Evolutionary conservation across 1,140 invertebrate genomes (phyloP), one percentile per base, ranked within the genome.

Genomic region (Eriosoma lanigerum): DNA sequence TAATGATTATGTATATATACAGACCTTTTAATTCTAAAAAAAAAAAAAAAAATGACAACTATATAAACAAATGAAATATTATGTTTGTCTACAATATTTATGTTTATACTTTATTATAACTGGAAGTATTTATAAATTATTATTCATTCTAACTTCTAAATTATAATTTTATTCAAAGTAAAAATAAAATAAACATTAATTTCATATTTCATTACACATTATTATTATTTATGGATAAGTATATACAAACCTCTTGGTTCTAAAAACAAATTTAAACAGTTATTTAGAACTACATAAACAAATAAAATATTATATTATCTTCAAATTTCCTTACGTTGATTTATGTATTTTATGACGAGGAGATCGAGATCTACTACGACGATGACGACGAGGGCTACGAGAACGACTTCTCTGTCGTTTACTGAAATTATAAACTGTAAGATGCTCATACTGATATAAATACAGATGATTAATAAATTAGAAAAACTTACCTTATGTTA

Each of bases 371-470:
- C 68, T 66, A 15, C 54, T 81, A 21, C 80, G 80, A 15, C 52
- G 75, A 46, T 78, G 75, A 1, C 75, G 56, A 26, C 75, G 75
- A 29, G 75, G 75, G 48, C 75, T 78, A 5, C 75, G 38, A 26
- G 75, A 60, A 46, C 75, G 75, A 26, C 75, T 78, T 78, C 56
- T 78, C 1, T 56, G 60, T 10, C 75, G 56, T 62, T 78, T 78
- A 19, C 75, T 78, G 13, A 48, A 78, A 46, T 46, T n/a, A 68
- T 38, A 50, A 68, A 24, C n/a, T 15, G 8, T 38, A 38, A 38
- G 32, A 38, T n/a, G n/a, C n/a, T n/a, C n/a, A n/a, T n/a, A n/a
- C n/a, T n/a, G n/a, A n/a, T n/a, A n/a, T n/a, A n/a, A n/a, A n/a
- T n/a, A n/a, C 3, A 38, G 8, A 38, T 38, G 32, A 38, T 4